Conservation (phyloP, 2,888 invertebrate genomes). For the Dasypogon diadema region DNA sequence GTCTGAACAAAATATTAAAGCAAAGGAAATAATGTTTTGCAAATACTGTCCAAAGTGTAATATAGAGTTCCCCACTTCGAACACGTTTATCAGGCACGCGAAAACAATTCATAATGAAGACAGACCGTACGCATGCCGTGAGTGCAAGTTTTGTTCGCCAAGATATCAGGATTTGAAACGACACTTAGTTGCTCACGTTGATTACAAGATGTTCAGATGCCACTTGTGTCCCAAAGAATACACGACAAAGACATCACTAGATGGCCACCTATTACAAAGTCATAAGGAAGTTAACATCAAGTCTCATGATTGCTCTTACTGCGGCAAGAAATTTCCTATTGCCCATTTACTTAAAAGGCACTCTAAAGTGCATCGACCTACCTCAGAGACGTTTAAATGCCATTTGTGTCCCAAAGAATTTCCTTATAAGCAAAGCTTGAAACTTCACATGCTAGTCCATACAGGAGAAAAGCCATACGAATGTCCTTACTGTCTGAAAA, state of each 20-base stretch:
- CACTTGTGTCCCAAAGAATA: slow-evolving; percentile 14
- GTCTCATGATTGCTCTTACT: slow-evolving; percentile 1
- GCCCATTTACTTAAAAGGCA: slow-evolving; percentile 9
- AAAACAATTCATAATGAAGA: slow-evolving; percentile 9
- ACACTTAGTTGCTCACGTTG: neutral
- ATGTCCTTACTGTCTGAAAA: slow-evolving; percentile 43
- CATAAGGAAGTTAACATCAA: slow-evolving; percentile 4
- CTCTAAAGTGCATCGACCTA: neutral
- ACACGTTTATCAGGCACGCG: neutral
- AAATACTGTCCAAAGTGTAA: too few species aligned
- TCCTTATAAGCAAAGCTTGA: slow-evolving; percentile 9
- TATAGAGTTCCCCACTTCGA: too few species aligned
- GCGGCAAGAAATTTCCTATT: slow-evolving; percentile 14
- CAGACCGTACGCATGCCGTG: neutral
- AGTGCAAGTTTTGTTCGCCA: neutral
- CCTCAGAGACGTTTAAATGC: slow-evolving; percentile 1
- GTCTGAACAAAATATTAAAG: too few species aligned
- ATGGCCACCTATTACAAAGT: too few species aligned
- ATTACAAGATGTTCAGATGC: slow-evolving; percentile 6
- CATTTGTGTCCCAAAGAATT: slow-evolving; percentile 36
- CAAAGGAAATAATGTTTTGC: too few species aligned
- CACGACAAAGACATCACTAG: slow-evolving; percentile 5
- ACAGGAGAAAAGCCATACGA: slow-evolving; percentile 44
- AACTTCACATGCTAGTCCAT: slow-evolving; percentile 36
- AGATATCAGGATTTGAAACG: slow-evolving; percentile 6